Evolutionary conservation across 1,140 invertebrate genomes (phyloP), one percentile per base, ranked within the genome.

Genomic region (Aphis craccivora): DNA sequence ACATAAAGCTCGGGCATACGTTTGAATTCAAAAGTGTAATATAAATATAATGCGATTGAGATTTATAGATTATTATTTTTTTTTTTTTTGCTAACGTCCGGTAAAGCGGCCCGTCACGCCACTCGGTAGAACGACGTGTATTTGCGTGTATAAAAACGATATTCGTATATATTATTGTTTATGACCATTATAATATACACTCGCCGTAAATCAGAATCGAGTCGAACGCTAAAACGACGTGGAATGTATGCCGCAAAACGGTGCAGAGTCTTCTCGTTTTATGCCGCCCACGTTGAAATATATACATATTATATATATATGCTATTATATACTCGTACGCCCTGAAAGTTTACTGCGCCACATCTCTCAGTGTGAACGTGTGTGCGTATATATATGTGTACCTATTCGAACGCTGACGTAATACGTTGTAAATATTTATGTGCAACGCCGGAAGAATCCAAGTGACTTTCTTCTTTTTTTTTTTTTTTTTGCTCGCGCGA

Each of bases 351-450:
- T n/a, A 76, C 60, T n/a, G n/a, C 11, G 11, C 11, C 60, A n/a
- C 30, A 76, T 76, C 60, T 76, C n/a, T n/a, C n/a, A 14, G 5
- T 18, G 11, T 5, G n/a, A 35, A n/a, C 18, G 14, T 51, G 48
- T 51, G 14, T 3, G 14, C 18, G 14, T 67, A 67, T n/a, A 67
- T 67, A 67, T 6, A 18, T n/a, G 30, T 14, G 55, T 30, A 35
- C 30, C 60, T 76, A 76, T 76, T 76, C 60, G 60, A 18, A 76
- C 30, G 30, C 30, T 76, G 60, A 76, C 60, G 60, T 83, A 83
- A 83, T 83, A 35, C 35, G 76, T 37, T 83, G 76, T 83, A 83
- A 83, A 83, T 83, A 83, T 83, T 83, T 83, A 37, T 83, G 35
- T 37, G 76, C 20, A 20, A 35, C 20, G 9, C 35, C 76, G 8